Conservation (phyloP, 2,797 vertebrate species). For the Acanthiza pusilla region DNA sequence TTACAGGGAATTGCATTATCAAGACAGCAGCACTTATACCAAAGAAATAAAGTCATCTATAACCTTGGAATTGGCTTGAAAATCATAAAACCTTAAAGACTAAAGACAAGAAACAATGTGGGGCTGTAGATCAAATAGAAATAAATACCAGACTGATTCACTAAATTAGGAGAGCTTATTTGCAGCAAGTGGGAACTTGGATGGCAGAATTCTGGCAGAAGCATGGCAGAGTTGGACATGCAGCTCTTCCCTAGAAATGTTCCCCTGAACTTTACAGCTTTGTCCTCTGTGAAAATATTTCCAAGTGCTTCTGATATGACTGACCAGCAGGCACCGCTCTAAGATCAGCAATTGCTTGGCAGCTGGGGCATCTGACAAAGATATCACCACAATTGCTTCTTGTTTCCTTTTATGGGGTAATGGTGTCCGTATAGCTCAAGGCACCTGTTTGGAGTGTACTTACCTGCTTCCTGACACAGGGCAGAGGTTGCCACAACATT, state of each 20-base stretch:
- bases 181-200: not conserved
- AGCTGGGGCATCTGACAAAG: not conserved
- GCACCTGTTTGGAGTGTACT: not conserved
- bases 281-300: not conserved
- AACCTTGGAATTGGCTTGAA: not conserved
- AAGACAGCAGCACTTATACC: not conserved
- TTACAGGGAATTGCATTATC: not conserved
- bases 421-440: not conserved
- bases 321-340: slow-evolving; percentile 49
- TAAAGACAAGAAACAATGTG: not conserved
- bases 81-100: not conserved
- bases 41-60: not conserved
- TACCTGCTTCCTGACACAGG: not conserved
- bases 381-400: not conserved
- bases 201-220: not conserved
- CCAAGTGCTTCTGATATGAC: not conserved
- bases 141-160: not conserved
- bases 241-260: not conserved
- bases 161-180: not conserved
- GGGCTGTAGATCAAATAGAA: not conserved
- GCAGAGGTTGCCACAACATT: not conserved
- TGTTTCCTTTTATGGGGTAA: not conserved
- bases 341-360: not conserved
- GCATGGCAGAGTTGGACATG: accelerated
- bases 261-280: not conserved